Conservation (phyloP, 2,797 vertebrate genomes). For the Loris lydekkerianus region DNA sequence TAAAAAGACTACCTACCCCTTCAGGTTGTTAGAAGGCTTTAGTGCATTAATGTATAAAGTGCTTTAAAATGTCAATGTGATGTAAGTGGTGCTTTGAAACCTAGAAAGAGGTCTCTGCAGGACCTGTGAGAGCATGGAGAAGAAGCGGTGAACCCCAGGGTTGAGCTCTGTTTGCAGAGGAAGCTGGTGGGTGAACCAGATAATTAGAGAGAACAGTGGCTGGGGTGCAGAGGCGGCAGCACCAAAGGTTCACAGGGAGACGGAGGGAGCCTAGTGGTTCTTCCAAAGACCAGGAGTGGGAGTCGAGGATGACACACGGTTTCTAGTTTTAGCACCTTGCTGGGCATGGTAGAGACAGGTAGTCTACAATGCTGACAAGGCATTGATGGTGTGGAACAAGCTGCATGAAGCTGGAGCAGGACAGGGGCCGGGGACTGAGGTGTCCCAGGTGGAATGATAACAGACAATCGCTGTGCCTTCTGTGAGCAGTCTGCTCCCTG, state of each 20-base stretch:
- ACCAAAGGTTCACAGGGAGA: not conserved
- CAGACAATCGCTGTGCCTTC: not conserved
- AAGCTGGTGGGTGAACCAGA: not conserved
- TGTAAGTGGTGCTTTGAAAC: not conserved
- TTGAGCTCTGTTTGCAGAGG: not conserved
- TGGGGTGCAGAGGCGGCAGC: rapidly evolving
- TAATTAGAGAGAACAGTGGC: rapidly evolving
- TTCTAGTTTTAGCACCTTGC: not conserved
- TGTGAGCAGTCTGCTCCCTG: not conserved
- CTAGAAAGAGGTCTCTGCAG: not conserved
- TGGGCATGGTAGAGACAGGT: not conserved
- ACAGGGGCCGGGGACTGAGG: not conserved
- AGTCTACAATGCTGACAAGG: not conserved
- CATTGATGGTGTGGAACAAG: rapidly evolving
- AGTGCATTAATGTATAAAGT: not conserved
- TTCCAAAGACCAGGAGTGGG: not conserved
- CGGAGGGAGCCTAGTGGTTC: rapidly evolving
- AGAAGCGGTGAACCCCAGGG: rapidly evolving
- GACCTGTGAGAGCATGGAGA: rapidly evolving
- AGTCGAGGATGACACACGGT: rapidly evolving
- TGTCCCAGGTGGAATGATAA: rapidly evolving
- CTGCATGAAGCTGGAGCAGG: not conserved
- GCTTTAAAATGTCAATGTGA: not conserved
- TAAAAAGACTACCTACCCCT: no score
- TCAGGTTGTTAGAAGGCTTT: not conserved